These are phyloP conservation scores for Odiellus spinosus DNA, from an alignment of 2,888 invertebrate genomes.

Conservation along the genomic window DNA sequence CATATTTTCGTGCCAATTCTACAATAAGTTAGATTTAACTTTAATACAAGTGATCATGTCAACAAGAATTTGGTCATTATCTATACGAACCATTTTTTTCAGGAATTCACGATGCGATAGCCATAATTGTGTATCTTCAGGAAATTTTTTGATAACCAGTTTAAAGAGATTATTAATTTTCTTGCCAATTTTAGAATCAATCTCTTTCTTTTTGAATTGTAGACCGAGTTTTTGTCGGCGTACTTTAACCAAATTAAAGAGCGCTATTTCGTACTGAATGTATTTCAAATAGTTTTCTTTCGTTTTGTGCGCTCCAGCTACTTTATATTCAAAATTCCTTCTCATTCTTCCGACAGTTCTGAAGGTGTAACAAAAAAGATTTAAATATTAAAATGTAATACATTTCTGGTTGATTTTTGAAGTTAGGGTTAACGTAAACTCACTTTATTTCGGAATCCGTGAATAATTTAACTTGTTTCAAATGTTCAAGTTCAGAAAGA, in stretches of 20 bases:
- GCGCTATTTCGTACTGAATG: conserved; percentile 47
- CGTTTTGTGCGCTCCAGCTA: conserved; percentile 47
- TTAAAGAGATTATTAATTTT: conserved; percentile 57
- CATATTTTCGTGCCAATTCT: conserved; percentile 24
- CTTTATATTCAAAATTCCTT: conserved; percentile 53
- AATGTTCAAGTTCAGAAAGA: conserved; percentile 62
- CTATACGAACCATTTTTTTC: conserved; percentile 47
- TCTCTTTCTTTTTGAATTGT: conserved; percentile 44
- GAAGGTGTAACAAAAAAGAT: conserved; percentile 6
- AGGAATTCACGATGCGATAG: conserved; percentile 64
- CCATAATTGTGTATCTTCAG: conserved; percentile 56
- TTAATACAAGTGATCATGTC: conserved; percentile 23
- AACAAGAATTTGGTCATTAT: too few relatives aligned
- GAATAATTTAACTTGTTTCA: conserved; percentile 53
- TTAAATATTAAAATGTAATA: neutral
- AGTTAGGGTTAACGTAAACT: conserved; percentile 6
- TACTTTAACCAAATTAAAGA: conserved; percentile 46
- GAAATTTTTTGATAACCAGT: conserved; percentile 45
- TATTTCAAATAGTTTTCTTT: conserved; percentile 54
- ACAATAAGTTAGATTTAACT: conserved; percentile 4
- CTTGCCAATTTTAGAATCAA: conserved; percentile 50
- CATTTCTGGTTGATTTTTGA: neutral
- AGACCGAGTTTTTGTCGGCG: conserved; percentile 40
- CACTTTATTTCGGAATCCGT: conserved; percentile 48
- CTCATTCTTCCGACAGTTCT: conserved; percentile 51